phyloP scores from a whole-genome alignment of 2,888 invertebrate species.

The Dendrolimus houi region DNA sequence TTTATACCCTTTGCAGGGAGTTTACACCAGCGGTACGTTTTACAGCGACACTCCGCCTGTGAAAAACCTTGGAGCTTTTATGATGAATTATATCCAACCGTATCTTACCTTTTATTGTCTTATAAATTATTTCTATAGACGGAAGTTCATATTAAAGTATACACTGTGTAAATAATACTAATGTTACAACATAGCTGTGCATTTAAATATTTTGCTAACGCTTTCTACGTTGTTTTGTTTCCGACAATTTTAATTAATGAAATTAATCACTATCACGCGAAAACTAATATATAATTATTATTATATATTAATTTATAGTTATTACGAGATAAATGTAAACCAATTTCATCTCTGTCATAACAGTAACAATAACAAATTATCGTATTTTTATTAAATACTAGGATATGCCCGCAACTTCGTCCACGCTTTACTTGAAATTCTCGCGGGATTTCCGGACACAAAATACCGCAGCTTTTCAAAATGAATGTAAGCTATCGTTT shows the following conservation, averaged over 20 bases:
- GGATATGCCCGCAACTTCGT: no score
- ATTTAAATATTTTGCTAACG: background rate
- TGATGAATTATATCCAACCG: constrained; percentile 12
- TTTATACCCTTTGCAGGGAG: constrained; percentile 24
- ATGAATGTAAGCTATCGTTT: no score
- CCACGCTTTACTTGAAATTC: no score
- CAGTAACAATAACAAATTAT: no score
- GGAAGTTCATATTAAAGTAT: background rate
- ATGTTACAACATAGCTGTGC: background rate
- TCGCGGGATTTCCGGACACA: no score
- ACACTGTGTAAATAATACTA: background rate
- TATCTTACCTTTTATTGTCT: constrained; percentile 4
- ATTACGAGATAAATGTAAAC: no score
- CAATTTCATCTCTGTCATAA: no score
- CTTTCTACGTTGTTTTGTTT: background rate
- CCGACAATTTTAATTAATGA: background rate
- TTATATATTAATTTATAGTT: no score
- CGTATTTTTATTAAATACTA: no score
- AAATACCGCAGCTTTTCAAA: no score
- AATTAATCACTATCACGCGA: no score
- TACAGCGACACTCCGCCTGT: constrained; percentile 16
- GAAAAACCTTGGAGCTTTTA: constrained; percentile 13
- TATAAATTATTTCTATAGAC: background rate
- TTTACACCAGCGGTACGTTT: constrained; percentile 24
- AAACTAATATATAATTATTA: no score